Evolutionary conservation across 2,888 invertebrate species (phyloP).

Genomic region (Rhodophaea formosa): DNA sequence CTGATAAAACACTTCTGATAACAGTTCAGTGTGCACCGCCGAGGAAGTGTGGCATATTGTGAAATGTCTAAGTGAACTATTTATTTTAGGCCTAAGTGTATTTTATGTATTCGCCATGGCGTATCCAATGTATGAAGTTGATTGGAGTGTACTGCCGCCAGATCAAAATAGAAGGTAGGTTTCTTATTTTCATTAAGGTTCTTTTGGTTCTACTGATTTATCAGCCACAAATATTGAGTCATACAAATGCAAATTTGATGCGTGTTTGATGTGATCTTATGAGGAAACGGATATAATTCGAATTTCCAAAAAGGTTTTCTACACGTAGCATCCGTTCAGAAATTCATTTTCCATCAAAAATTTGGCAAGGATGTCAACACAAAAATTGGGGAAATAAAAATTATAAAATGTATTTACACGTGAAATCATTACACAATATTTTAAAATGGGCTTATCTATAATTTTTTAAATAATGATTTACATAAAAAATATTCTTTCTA

Average conservation of each 20-base stretch:
- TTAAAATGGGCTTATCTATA: background rate
- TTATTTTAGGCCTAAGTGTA: constrained; percentile 44
- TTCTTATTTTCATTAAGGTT: constrained; percentile 19
- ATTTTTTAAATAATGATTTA: background rate
- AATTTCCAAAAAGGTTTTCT: constrained; percentile 24
- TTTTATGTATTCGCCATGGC: constrained; percentile 59
- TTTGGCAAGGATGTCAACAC: background rate
- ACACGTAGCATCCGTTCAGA: constrained; percentile 35
- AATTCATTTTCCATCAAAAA: constrained; percentile 9
- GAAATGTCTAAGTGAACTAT: constrained; percentile 65
- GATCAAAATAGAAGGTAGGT: constrained; percentile 91
- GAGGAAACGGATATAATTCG: constrained; percentile 13
- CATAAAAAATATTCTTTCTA: background rate
- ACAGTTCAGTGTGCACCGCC: constrained; percentile 71
- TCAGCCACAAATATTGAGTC: background rate
- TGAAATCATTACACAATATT: background rate
- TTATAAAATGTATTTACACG: background rate
- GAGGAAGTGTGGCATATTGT: constrained; percentile 62
- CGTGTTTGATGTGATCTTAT: background rate
- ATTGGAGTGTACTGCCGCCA: constrained; percentile 92
- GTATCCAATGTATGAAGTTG: constrained; percentile 86
- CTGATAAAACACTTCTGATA: constrained; percentile 77
- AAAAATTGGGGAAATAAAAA: background rate
- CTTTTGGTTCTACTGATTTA: background rate
- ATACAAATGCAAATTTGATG: background rate